Conservation (phyloP, 2,888 invertebrate genomes). For the Drosophila fulvimacula region DNA sequence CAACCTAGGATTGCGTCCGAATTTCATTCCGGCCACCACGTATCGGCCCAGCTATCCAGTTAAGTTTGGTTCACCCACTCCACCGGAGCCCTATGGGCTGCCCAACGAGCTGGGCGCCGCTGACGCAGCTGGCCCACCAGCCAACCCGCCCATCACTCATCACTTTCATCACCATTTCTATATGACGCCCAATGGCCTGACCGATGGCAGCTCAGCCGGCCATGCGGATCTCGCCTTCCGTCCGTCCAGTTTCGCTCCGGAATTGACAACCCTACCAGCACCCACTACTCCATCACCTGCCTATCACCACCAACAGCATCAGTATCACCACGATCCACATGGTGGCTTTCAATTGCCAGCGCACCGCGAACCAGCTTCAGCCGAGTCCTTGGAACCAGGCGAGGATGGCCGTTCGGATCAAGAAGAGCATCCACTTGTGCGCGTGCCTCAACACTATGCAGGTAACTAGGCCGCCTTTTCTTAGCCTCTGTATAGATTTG, state of each 20-base stretch:
- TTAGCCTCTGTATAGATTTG: neutral
- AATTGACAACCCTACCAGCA: conserved; percentile 16
- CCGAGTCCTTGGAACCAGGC: conserved; percentile 51
- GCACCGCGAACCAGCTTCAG: conserved; percentile 39
- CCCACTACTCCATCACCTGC: neutral
- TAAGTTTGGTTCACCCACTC: conserved; percentile 52
- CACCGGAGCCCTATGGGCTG: conserved; percentile 43
- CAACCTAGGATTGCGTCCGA: conserved; percentile 59
- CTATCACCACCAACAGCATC: conserved; percentile 16
- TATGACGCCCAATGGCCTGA: conserved; percentile 63
- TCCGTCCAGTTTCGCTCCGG: conserved; percentile 11
- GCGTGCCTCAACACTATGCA: conserved; percentile 63
- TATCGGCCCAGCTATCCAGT: conserved; percentile 80
- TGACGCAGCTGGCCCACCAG: neutral
- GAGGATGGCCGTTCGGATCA: conserved; percentile 51
- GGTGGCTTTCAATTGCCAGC: conserved; percentile 40
- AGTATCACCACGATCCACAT: neutral
- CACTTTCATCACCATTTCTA: conserved; percentile 85
- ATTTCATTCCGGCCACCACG: conserved; percentile 77
- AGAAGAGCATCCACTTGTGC: conserved; percentile 54
- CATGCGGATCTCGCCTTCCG: conserved; percentile 36
- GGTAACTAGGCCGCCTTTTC: conserved; percentile 9
- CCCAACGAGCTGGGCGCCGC: conserved; percentile 34
- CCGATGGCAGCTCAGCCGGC: conserved; percentile 3
- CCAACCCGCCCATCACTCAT: conserved; percentile 72